Evolutionary conservation across 2,888 invertebrate genomes (phyloP).

Genomic region (Tyria jacobaeae): DNA sequence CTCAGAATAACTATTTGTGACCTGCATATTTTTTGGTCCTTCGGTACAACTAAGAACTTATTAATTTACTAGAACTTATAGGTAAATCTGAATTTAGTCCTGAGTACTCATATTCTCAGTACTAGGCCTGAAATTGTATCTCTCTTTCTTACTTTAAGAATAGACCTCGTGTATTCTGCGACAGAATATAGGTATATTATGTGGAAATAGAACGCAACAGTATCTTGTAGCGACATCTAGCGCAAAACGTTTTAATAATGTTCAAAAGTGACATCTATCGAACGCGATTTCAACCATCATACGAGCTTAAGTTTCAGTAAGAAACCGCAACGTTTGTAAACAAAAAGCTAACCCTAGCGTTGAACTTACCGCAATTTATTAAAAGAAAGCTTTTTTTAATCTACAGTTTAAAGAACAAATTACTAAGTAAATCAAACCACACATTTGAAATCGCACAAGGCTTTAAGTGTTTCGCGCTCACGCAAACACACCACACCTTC

Average conservation of each 20-base stretch:
- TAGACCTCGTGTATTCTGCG: too few relatives aligned
- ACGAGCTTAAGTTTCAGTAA: neutral
- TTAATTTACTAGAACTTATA: too few relatives aligned
- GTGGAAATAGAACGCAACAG: too few relatives aligned
- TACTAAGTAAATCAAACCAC: neutral
- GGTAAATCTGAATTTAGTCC: too few relatives aligned
- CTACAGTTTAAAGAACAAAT: neutral
- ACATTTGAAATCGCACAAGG: neutral
- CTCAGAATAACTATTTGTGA: too few relatives aligned
- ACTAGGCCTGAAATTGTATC: too few relatives aligned
- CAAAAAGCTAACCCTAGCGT: conserved; percentile 21
- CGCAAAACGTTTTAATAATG: neutral
- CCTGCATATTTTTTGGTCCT: too few relatives aligned
- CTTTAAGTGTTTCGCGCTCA: conserved; percentile 33
- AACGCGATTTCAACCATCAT: neutral
- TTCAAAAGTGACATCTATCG: conserved; percentile 20
- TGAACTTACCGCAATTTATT: neutral
- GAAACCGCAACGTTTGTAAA: conserved; percentile 18
- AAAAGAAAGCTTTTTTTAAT: neutral
- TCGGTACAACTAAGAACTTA: too few relatives aligned
- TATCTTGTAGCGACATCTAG: neutral
- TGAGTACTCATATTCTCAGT: too few relatives aligned
- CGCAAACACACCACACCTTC: conserved; percentile 29
- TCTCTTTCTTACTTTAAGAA: too few relatives aligned
- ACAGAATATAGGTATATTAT: too few relatives aligned